Evolutionary conservation across 2,113 vertebrate genomes (phyloP), one percentile per base, ranked within the genome.

Genomic region (Phalacrocorax pelagicus): DNA sequence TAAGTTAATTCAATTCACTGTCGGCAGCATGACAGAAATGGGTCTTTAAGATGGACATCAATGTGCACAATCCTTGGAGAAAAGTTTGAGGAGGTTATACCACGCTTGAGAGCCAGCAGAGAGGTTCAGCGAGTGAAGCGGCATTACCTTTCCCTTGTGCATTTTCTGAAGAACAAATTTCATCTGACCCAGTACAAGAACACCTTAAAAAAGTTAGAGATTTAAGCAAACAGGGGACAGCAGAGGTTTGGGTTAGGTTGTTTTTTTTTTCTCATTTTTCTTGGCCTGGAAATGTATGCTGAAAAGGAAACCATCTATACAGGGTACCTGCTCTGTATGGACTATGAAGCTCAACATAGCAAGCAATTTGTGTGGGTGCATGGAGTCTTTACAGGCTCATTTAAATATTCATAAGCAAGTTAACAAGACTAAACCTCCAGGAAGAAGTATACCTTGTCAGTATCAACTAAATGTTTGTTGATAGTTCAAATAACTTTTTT

Each of bases 21-120:
- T 5, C 55, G 85, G 82, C 93, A 93, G 54, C 4, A n/a, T 92
- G 90, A 93, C 79, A 95, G 90, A 96, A 97, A 59, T 82, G 58
- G 82, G 83, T 79, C 86, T 91, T 12, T 27, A 63, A 86, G 88
- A 94, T 87, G 86, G 94, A 92, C 80, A 75, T 15, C 72, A 32
- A 11, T 1, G 55, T 13, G 34, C 58, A 46, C 13, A 66, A 72
- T 23, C 88, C 91, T 81, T 6, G 11, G 62, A 77, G 75, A 44
- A 54, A 81, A 13, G 1, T 73, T 73, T 3, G 29, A 70, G 71
- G 38, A 92, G 63, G 47, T 85, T 14, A 62, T 62, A 72, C 19
- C 12, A 44, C 27, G 52, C 69, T 66, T 46, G 8, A 44, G 67
- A 95, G 62, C 54, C 24, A 15, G 66, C 75, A 63, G 32, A 87